Conservation (phyloP, 2,888 invertebrate genomes). For the Alitta virens region DNA sequence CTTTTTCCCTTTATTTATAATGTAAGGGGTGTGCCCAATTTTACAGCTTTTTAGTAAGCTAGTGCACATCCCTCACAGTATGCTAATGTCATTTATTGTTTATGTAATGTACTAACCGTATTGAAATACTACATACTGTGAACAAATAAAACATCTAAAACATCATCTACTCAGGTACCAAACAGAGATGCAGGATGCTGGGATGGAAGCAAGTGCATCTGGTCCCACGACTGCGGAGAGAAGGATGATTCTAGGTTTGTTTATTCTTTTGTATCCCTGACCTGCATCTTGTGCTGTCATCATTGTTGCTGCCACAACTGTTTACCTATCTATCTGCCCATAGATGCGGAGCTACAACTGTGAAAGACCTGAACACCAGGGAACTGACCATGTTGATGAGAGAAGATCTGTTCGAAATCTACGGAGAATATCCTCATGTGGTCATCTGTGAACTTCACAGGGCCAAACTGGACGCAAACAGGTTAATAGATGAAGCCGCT, state of each 20-base stretch:
- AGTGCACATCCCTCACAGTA: too few species aligned
- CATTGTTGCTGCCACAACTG: too few species aligned
- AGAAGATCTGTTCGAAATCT: background rate
- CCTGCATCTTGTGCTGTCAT: too few species aligned
- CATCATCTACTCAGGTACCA: background rate
- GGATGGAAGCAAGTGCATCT: background rate
- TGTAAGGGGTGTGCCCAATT: too few species aligned
- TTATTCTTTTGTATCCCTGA: too few species aligned
- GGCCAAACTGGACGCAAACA: constrained; percentile 9
- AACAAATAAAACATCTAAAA: too few species aligned
- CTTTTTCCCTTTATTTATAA: too few species aligned
- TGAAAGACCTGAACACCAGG: constrained; percentile 1
- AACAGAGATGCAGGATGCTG: constrained; percentile 1
- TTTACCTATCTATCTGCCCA: too few species aligned
- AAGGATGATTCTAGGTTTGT: background rate
- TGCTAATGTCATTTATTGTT: too few species aligned
- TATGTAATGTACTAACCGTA: too few species aligned
- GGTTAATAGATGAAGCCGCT: background rate
- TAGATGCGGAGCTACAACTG: constrained; percentile 12
- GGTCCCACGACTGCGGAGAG: background rate
- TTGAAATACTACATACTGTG: too few species aligned
- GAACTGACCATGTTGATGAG: background rate
- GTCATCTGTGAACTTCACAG: constrained; percentile 2
- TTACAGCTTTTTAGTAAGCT: too few species aligned
- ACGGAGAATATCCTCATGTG: constrained; percentile 3